These are phyloP conservation scores for Chaetophractus vellerosus DNA, from an alignment of 2,797 vertebrate species.

Conservation along the genomic window DNA sequence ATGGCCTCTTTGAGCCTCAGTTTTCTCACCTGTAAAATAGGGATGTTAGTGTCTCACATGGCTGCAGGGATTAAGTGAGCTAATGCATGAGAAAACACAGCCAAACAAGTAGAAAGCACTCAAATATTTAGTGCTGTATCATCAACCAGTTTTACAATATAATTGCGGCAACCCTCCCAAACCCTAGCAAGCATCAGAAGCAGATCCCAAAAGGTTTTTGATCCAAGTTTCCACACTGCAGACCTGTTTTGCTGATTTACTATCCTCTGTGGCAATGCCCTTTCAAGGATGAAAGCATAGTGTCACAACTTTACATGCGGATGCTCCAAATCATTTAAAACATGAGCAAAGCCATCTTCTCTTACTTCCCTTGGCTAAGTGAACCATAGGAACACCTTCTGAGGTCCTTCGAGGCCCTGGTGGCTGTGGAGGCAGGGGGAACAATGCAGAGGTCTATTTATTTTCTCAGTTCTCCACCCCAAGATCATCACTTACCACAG, in stretches of 20 bases:
- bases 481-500: neutral
- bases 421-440: neutral
- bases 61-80: slow-evolving; percentile 13
- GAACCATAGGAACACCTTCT: neutral
- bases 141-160: slow-evolving; percentile 38
- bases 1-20: neutral
- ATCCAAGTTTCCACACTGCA: neutral
- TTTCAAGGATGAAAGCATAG: slow-evolving; percentile 24
- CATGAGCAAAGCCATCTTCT: slow-evolving; percentile 26
- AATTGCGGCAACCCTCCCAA: slow-evolving; percentile 24
- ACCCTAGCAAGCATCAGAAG: neutral
- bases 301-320: neutral
- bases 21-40: slow-evolving; percentile 30
- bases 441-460: neutral
- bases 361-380: neutral
- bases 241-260: neutral
- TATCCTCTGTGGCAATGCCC: slow-evolving; percentile 22
- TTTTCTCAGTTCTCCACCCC: slow-evolving; percentile 42
- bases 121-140: neutral
- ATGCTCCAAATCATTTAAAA: slow-evolving; percentile 60
- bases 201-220: slow-evolving; percentile 23
- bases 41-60: slow-evolving; percentile 22
- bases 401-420: neutral
- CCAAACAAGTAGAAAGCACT: slow-evolving; percentile 53
- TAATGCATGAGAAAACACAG: neutral